Evolutionary conservation across 2,797 vertebrate species (phyloP), one percentile per base, ranked within the genome.

Genomic region (Sebastes trivittatus): DNA sequence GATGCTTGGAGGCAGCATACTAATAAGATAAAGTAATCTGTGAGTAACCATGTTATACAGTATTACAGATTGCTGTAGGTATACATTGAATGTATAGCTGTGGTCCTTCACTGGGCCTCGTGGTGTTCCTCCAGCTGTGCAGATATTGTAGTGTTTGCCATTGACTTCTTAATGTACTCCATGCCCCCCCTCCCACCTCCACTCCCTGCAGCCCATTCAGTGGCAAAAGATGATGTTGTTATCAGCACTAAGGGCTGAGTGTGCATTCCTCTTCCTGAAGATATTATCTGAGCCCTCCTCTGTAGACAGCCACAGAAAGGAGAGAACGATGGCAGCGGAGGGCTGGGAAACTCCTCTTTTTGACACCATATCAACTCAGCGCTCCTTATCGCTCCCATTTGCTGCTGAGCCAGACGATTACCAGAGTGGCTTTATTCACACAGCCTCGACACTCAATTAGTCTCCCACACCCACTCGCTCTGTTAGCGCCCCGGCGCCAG

Each of bases 351-450:
- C 85, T 88, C 87, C 75, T 91, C 87, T 84, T 89, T 89, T 36
- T 88, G 92, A 92, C 88, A 88, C 68, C 86, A 9, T 84, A 89
- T 93, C 90, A 91, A 90, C 88, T 84, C 83, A 18, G 63, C 1
- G 80, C 92, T 93, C 91, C 96, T 97, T 95, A 96, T 96, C 64
- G 69, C 92, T 94, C 91, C 90, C 88, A 91, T 94, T 95, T 91
- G 93, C 94, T 94, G 95, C 93, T 95, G 95, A 96, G 89, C 87
- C 85, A 95, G 92, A 89, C 61, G 92, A 95, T 88, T 95, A 96
- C 93, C 84, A 79, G 93, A 91, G 89, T 92, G 92, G 94, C 93
- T 97, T 96, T 91, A 94, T 96, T 96, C 95, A 91, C 93, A 92
- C 90, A 92, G 89, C 81, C 89, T 85, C 88, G 94, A 95, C 95